Conservation (phyloP, 2,888 invertebrate genomes). For the Platycheirus rosarum region DNA sequence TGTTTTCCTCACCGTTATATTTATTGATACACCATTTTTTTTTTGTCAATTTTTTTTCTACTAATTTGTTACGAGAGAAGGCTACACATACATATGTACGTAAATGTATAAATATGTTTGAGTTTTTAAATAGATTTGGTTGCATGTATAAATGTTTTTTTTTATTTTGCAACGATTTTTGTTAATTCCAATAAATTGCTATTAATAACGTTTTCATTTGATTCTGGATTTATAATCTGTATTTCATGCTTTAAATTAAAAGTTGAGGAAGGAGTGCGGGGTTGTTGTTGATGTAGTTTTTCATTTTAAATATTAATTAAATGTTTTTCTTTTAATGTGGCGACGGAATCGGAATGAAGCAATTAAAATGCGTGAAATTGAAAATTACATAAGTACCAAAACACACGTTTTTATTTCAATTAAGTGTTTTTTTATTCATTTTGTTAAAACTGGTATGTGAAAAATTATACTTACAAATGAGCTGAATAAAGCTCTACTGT, state of each 20-base stretch:
- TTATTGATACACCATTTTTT: slow-evolving; percentile 6
- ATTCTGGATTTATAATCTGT: slow-evolving; percentile 22
- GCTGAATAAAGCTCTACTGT: too few species aligned
- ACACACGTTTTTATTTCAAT: too few species aligned
- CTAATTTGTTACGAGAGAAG: slow-evolving; percentile 36
- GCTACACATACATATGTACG: background rate
- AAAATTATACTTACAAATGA: too few species aligned
- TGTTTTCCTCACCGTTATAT: slow-evolving; percentile 6
- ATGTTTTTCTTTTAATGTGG: slow-evolving; percentile 12
- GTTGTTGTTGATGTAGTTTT: background rate
- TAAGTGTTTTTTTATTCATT: too few species aligned
- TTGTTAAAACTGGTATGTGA: too few species aligned
- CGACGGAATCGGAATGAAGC: background rate
- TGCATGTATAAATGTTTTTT: background rate
- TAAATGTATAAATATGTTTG: background rate
- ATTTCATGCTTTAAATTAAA: slow-evolving; percentile 5
- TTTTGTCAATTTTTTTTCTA: slow-evolving; percentile 16
- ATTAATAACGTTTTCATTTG: slow-evolving; percentile 38
- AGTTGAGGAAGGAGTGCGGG: too few species aligned
- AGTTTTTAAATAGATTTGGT: background rate
- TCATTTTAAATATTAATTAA: slow-evolving; percentile 14
- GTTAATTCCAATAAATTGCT: slow-evolving; percentile 10
- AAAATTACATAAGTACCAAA: background rate
- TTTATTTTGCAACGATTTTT: background rate
- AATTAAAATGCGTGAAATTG: slow-evolving; percentile 25